Conservation (phyloP, 2,888 invertebrate genomes). For the Acanthosepion esculentum region DNA sequence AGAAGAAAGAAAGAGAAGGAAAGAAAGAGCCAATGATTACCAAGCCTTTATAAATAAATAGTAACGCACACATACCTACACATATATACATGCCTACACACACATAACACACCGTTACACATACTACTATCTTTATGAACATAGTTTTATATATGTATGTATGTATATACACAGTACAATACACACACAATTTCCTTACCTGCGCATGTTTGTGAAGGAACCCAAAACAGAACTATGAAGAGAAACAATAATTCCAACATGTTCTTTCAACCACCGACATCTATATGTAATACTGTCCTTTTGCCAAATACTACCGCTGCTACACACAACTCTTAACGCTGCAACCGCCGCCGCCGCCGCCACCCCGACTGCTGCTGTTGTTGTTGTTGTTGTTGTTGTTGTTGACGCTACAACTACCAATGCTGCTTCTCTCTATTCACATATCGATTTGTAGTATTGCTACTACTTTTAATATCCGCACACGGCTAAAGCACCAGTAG, state of each 20-base stretch:
- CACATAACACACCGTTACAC: neutral
- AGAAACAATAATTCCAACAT: neutral
- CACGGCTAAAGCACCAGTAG: no score
- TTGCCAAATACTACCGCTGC: no score
- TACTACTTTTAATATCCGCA: neutral
- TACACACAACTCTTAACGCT: no score
- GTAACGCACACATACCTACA: neutral
- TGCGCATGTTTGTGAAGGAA: neutral
- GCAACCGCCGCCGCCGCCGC: no score
- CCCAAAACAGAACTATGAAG: slow-evolving; percentile 9
- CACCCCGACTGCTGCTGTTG: no score
- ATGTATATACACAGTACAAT: neutral
- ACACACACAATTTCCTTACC: neutral
- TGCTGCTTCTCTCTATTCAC: neutral
- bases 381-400: no score
- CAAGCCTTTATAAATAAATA: neutral
- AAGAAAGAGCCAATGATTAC: no score
- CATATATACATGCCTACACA: neutral
- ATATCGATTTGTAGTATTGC: neutral
- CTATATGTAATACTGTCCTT: neutral
- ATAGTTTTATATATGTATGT: neutral
- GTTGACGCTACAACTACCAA: neutral
- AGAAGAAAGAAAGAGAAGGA: no score
- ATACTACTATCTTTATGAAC: no score
- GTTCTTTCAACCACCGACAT: neutral